Percentiles rank a stretch among this genome's conserved stretches.
phyloP scores from a whole-genome alignment of 2,113 vertebrate genomes.

The Dicrurus megarhynchus region DNA sequence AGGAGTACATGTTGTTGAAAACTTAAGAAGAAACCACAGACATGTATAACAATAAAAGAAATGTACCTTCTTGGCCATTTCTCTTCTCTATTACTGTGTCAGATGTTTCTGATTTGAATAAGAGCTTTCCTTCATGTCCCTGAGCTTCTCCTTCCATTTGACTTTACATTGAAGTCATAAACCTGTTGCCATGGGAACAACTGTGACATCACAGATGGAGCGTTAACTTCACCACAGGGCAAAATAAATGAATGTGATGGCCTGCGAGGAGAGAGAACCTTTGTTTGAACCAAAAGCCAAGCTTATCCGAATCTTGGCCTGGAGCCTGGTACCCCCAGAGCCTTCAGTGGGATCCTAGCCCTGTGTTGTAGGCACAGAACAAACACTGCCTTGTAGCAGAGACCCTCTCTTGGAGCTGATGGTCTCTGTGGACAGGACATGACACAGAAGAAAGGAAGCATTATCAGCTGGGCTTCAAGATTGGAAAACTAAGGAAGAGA shows the following conservation, averaged over 20 bases:
- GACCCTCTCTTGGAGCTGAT: neutral
- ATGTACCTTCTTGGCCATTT: constrained; percentile 32
- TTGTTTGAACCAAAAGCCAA: constrained; percentile 57
- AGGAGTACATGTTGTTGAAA: neutral
- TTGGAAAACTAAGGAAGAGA: neutral
- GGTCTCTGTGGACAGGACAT: neutral
- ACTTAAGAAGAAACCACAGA: constrained; percentile 43
- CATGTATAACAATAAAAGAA: constrained; percentile 25
- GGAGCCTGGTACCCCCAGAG: neutral
- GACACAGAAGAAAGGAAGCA: neutral
- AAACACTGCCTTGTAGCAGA: neutral
- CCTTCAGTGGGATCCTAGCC: neutral
- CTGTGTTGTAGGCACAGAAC: neutral
- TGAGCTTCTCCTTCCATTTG: constrained; percentile 27
- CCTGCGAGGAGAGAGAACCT: constrained; percentile 37
- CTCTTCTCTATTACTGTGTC: neutral
- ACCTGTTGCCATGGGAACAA: constrained; percentile 25
- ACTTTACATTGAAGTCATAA: constrained; percentile 52
- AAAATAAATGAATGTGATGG: constrained; percentile 47
- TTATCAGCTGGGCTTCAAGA: neutral
- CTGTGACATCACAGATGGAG: constrained; percentile 43
- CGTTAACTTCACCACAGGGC: constrained; percentile 51
- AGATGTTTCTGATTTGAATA: constrained; percentile 48
- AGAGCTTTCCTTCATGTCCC: constrained; percentile 23
- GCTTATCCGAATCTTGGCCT: constrained; percentile 5